Conservation (phyloP, 2,888 invertebrate genomes). For the Spialia ferax region DNA sequence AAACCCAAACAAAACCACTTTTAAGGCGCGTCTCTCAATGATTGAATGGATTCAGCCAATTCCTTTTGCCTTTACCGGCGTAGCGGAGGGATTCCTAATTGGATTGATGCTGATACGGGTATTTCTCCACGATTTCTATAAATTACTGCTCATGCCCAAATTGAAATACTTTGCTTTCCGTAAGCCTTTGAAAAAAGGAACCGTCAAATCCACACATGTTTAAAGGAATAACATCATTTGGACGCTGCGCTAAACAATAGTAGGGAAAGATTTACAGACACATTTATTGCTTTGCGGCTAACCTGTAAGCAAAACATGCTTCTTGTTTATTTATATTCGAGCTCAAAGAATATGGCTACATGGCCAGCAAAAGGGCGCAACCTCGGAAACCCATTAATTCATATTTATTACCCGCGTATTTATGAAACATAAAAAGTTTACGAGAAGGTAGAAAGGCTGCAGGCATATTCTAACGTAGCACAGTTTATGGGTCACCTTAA, state of each 20-base stretch:
- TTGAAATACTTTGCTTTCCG: not conserved
- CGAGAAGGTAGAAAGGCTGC: constrained; percentile 74
- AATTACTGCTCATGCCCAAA: constrained; percentile 9
- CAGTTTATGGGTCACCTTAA: constrained; percentile 77
- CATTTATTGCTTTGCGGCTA: constrained; percentile 48
- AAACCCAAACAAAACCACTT: not conserved
- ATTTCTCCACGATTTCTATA: constrained; percentile 6
- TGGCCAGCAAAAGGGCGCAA: constrained; percentile 63
- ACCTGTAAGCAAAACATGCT: constrained; percentile 60
- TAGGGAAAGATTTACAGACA: constrained; percentile 46
- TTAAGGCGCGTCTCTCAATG: constrained; percentile 2
- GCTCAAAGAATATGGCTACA: constrained; percentile 62
- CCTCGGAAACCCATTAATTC: constrained; percentile 78
- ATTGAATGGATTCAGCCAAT: constrained; percentile 24
- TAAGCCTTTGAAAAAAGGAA: too few relatives aligned
- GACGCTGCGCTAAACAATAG: constrained; percentile 2
- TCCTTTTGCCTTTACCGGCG: constrained; percentile 26
- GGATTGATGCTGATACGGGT: constrained; percentile 25
- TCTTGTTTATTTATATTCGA: constrained; percentile 53
- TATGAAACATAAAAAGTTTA: constrained; percentile 84
- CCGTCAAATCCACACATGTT: too few relatives aligned
- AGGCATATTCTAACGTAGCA: constrained; percentile 66
- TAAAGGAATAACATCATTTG: constrained; percentile 12
- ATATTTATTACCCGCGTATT: constrained; percentile 79
- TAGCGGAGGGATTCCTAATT: constrained; percentile 18